Conservation (phyloP, 92 coral and sea anemone species). For the Actinernus sp. region DNA sequence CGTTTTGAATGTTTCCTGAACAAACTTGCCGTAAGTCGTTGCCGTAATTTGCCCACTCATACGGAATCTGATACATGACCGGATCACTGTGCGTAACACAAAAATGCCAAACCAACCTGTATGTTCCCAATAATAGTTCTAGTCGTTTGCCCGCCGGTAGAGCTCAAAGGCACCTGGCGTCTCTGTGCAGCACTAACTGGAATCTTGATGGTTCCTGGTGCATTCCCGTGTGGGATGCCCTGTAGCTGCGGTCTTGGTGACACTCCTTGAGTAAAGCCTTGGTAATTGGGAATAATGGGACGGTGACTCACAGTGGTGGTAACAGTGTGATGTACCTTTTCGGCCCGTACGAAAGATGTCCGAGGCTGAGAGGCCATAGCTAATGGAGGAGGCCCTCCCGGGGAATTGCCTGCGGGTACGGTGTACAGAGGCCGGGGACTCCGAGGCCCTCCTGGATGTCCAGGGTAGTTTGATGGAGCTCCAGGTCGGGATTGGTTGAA, state of each 20-base stretch:
- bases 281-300: constrained; percentile 69
- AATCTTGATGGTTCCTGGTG: constrained; percentile 27
- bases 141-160: not conserved
- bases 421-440: not conserved
- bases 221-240: constrained; percentile 21
- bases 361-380: not conserved
- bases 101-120: constrained; percentile 1
- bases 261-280: constrained; percentile 58
- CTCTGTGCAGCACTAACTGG: constrained; percentile 3
- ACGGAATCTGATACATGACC: too few species aligned
- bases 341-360: constrained; percentile 8
- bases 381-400: not conserved
- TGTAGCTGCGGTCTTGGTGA: constrained; percentile 31
- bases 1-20: too few species aligned
- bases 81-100: too few species aligned
- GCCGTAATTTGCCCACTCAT: too few species aligned
- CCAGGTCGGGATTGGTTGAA: not conserved
- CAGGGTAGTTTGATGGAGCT: not conserved
- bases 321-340: not conserved
- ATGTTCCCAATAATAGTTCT: not conserved
- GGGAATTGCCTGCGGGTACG: not conserved
- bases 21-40: too few species aligned
- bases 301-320: constrained; percentile 53
- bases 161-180: not conserved
- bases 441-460: not conserved